These are phyloP conservation scores for Agrochola lychnidis DNA, from an alignment of 2,888 invertebrate genomes.

Conservation along the genomic window DNA sequence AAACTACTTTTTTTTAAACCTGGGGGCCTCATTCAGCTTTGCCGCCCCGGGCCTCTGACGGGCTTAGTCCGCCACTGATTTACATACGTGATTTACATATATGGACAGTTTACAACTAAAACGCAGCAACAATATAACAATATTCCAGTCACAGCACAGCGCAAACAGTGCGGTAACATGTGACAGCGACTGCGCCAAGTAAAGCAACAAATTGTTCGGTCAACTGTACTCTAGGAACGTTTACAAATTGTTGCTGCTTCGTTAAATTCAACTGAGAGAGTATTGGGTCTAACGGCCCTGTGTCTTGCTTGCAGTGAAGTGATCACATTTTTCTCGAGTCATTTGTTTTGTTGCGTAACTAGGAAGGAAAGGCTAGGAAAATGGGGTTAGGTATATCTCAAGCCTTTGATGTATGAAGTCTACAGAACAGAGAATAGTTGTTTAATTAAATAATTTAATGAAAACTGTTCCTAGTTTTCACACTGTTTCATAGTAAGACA, in stretches of 20 bases:
- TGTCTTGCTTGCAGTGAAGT: conserved; percentile 19
- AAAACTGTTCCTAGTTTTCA: too few species aligned
- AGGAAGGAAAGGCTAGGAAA: background rate
- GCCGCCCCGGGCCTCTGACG: too few species aligned
- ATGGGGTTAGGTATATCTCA: too few species aligned
- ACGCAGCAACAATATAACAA: background rate
- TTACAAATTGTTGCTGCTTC: conserved; percentile 38
- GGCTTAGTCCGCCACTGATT: too few species aligned
- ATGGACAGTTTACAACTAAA: background rate
- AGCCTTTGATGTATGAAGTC: too few species aligned
- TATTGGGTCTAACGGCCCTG: conserved; percentile 19
- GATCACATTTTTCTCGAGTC: conserved; percentile 33
- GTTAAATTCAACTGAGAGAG: conserved; percentile 30
- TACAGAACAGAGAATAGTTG: background rate
- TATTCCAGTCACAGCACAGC: background rate
- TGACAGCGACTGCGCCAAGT: background rate
- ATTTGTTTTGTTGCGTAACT: conserved; percentile 10
- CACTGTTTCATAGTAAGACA: too few species aligned
- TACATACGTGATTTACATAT: too few species aligned
- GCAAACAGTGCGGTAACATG: background rate
- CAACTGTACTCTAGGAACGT: background rate
- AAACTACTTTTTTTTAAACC: too few species aligned
- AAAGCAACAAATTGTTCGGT: conserved; percentile 24
- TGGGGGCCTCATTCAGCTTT: too few species aligned
- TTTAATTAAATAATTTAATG: too few species aligned